phyloP scores from a whole-genome alignment of 1,140 invertebrate species.

The Sycophaga agraensis region DNA sequence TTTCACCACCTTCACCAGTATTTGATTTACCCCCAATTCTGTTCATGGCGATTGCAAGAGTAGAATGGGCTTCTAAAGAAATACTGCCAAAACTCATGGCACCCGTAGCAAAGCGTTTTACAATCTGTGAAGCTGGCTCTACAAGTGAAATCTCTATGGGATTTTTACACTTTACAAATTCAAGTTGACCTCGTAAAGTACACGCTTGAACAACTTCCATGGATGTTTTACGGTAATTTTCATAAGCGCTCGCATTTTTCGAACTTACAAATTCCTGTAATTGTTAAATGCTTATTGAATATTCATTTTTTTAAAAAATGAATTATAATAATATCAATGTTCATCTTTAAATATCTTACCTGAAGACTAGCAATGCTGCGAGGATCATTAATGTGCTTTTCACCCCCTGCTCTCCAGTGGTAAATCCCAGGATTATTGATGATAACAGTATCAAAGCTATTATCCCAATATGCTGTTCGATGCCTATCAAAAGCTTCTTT shows the following conservation, averaged over 20 bases:
- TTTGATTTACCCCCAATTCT: conserved; percentile 93
- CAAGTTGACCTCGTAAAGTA: conserved; percentile 89
- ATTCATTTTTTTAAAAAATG: too few relatives aligned
- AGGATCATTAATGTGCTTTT: conserved; percentile 98
- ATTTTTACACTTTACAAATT: conserved; percentile 75
- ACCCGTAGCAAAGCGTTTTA: conserved; percentile 81
- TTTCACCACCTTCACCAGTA: conserved; percentile 94
- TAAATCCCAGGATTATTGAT: conserved; percentile 93
- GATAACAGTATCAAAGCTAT: conserved; percentile 74
- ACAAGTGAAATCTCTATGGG: conserved; percentile 85
- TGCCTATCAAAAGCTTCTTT: conserved; percentile 86
- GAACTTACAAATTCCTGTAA: conserved; percentile 77
- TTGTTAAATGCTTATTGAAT: not conserved
- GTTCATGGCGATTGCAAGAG: conserved; percentile 97
- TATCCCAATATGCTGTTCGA: conserved; percentile 73
- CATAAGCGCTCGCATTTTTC: conserved; percentile 83
- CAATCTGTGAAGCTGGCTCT: conserved; percentile 90
- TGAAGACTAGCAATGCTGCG: conserved; percentile 90
- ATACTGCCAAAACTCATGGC: conserved; percentile 95
- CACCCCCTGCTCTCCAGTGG: conserved; percentile 95
- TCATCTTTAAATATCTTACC: too few relatives aligned
- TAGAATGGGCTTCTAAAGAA: conserved; percentile 90
- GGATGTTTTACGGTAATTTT: conserved; percentile 84
- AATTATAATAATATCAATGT: too few relatives aligned
- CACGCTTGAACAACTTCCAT: conserved; percentile 85